A percentile compares a stretch with the other conserved stretches of the same genome.
Conservation (phyloP, 2,797 vertebrate genomes). For the Tauraco hartlaubi region DNA sequence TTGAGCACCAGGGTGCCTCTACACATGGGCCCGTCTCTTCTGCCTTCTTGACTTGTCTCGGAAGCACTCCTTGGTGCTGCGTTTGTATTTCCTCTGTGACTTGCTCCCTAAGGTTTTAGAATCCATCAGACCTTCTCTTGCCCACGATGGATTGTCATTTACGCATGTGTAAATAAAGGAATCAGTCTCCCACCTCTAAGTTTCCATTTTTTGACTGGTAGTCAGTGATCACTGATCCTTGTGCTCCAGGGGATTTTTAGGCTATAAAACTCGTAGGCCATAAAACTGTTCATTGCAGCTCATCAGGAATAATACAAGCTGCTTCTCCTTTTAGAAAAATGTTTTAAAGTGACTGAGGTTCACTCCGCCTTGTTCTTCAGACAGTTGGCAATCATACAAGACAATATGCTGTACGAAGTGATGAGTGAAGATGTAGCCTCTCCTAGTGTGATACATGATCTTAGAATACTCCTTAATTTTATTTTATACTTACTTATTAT, state of each 20-base stretch:
- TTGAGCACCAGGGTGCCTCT: neutral
- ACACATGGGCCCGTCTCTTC: neutral
- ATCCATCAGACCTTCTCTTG: neutral
- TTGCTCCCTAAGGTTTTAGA: neutral
- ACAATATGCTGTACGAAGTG: neutral
- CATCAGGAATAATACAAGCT: neutral
- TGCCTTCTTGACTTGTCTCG: neutral
- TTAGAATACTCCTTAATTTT: neutral
- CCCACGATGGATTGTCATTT: neutral
- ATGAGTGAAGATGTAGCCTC: neutral
- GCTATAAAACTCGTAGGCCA: neutral
- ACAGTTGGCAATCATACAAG: neutral
- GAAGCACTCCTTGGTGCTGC: neutral
- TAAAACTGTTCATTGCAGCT: neutral
- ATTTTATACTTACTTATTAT: neutral
- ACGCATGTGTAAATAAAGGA: neutral
- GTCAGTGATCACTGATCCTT: neutral
- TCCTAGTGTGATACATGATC: neutral
- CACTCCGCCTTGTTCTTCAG: neutral
- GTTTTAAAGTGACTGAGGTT: neutral
- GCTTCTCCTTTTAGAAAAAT: neutral
- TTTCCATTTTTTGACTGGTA: neutral
- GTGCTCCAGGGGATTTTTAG: neutral
- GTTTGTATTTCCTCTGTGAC: constrained; percentile 16
- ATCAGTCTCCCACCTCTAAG: neutral